A percentile compares a stretch with the other conserved stretches of the same genome.
These are phyloP conservation scores for Lydus trimaculatus DNA, from an alignment of 2,888 invertebrate genomes.

Conservation along the genomic window DNA sequence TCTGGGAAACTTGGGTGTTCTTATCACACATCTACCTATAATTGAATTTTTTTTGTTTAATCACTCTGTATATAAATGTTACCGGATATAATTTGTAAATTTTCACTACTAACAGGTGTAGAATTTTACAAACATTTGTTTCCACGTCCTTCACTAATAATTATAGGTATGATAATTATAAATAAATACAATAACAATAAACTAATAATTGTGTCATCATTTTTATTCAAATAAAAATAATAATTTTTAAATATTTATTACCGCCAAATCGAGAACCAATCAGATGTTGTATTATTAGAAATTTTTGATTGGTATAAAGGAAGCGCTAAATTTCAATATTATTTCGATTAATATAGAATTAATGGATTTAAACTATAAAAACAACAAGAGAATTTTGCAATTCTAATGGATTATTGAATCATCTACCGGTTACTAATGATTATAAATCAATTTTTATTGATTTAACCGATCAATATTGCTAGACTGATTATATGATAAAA, in stretches of 20 bases:
- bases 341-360: too few relatives aligned
- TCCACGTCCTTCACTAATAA: neutral
- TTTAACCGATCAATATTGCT: neutral
- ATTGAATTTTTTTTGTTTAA: too few relatives aligned
- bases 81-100: neutral
- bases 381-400: neutral
- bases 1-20: too few relatives aligned
- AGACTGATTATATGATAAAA: too few relatives aligned
- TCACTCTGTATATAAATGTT: too few relatives aligned
- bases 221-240: too few relatives aligned
- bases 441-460: neutral
- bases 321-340: neutral
- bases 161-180: neutral
- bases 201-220: neutral
- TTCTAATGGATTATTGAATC: neutral
- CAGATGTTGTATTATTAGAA: too few relatives aligned
- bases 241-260: too few relatives aligned
- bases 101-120: neutral
- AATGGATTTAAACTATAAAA: neutral
- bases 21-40: too few relatives aligned
- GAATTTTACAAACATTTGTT: neutral
- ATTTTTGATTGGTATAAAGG: neutral
- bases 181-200: neutral
- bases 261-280: neutral
- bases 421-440: neutral